Percentiles rank a stretch among this genome's conserved stretches.
phyloP scores from a whole-genome alignment of 2,888 invertebrate genomes.

The Rhagonycha fulva region DNA sequence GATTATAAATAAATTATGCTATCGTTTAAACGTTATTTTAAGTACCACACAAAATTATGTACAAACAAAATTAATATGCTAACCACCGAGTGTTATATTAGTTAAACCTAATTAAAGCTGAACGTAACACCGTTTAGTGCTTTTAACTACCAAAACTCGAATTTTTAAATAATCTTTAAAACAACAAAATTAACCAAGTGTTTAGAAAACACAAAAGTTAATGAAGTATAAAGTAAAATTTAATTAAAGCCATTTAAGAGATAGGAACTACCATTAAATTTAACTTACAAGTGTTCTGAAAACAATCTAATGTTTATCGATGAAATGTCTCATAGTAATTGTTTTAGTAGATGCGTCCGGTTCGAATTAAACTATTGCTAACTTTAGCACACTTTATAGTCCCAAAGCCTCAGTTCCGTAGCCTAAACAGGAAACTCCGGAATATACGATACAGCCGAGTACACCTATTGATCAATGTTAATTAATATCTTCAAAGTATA shows the following conservation, averaged over 20 bases:
- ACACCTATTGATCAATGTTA: constrained; percentile 25
- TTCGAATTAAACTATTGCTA: not conserved
- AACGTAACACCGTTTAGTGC: not conserved
- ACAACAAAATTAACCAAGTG: not conserved
- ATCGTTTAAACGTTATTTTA: too few relatives aligned
- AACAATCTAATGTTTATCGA: not conserved
- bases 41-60: not conserved
- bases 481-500: constrained; percentile 21
- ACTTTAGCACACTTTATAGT: not conserved
- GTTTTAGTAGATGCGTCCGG: constrained; percentile 1
- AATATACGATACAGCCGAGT: constrained; percentile 7
- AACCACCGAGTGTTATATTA: not conserved
- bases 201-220: not conserved
- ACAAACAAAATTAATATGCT: not conserved
- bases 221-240: not conserved
- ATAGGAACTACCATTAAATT: not conserved
- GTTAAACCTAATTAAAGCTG: not conserved
- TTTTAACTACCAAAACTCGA: not conserved
- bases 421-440: constrained; percentile 14
- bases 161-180: not conserved
- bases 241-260: not conserved
- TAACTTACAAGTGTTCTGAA: not conserved
- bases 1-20: too few relatives aligned
- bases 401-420: constrained; percentile 11
- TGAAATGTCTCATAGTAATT: not conserved